Evolutionary conservation across 2,888 invertebrate species (phyloP).

Genomic region (Drosophila austrosaltans): DNA sequence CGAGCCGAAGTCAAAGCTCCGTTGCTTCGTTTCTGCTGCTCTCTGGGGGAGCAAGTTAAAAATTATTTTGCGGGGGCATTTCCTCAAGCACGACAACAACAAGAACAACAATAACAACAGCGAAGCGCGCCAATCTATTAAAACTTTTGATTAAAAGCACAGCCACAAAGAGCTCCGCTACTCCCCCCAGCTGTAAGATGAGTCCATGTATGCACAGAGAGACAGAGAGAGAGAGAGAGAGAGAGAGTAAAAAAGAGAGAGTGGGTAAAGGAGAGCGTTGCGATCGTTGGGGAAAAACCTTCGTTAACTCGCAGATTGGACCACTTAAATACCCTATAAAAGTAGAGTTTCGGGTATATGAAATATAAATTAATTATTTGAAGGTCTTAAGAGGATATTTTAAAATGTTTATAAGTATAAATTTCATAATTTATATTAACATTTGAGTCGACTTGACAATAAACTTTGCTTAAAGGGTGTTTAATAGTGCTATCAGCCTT

Average conservation of each 20-base stretch:
- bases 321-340: slow-evolving; percentile 11
- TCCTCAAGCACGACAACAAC: slow-evolving; percentile 48
- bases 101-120: background rate
- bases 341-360: background rate
- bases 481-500: too few relatives aligned
- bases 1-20: slow-evolving; percentile 22
- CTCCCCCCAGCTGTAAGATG: slow-evolving; percentile 16
- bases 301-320: slow-evolving; percentile 15
- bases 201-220: slow-evolving; percentile 15
- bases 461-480: too few relatives aligned
- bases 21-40: background rate
- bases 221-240: too few relatives aligned
- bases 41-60: slow-evolving; percentile 40
- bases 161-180: slow-evolving; percentile 48
- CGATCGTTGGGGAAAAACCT: slow-evolving; percentile 42
- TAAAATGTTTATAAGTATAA: too few relatives aligned
- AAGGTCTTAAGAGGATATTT: too few relatives aligned
- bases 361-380: too few relatives aligned
- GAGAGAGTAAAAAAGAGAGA: too few relatives aligned
- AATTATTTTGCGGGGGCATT: slow-evolving; percentile 73
- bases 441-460: too few relatives aligned
- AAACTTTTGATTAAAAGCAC: slow-evolving; percentile 73
- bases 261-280: too few relatives aligned
- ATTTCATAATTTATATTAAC: too few relatives aligned
- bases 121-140: slow-evolving; percentile 70